phyloP scores from a whole-genome alignment of 2,888 invertebrate species.

The Amphimallon solstitiale region DNA sequence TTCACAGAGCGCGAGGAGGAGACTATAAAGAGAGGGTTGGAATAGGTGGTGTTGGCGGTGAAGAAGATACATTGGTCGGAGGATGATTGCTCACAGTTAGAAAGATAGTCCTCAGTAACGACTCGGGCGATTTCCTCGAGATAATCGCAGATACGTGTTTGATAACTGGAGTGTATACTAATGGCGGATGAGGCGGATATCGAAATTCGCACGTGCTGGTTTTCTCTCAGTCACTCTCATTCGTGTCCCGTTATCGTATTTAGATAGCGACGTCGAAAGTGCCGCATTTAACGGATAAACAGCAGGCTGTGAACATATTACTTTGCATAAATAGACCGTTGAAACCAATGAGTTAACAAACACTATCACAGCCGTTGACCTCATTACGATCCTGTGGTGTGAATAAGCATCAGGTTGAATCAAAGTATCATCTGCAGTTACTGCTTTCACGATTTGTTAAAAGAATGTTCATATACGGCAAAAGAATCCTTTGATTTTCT shows the following conservation, averaged over 20 bases:
- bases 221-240: not conserved
- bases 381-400: too few relatives aligned
- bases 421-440: too few relatives aligned
- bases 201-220: not conserved
- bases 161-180: slow-evolving; percentile 42
- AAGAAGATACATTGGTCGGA: not conserved
- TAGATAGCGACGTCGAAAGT: not conserved
- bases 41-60: not conserved
- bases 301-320: slow-evolving; percentile 3
- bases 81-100: not conserved
- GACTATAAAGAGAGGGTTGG: not conserved
- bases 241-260: not conserved
- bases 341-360: not conserved
- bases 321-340: not conserved
- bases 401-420: too few relatives aligned
- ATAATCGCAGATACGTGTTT: slow-evolving; percentile 44
- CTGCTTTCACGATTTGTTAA: too few relatives aligned
- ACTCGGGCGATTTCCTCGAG: slow-evolving; percentile 42
- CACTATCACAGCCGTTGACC: too few relatives aligned
- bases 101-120: slow-evolving; percentile 32
- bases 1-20: too few relatives aligned
- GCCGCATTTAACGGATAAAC: not conserved
- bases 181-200: slow-evolving; percentile 33
- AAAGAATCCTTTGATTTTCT: too few relatives aligned
- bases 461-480: too few relatives aligned